Evolutionary conservation across 2,888 invertebrate species (phyloP), one percentile per base, ranked within the genome.

Genomic region (Rotaria magnacalcarata): DNA sequence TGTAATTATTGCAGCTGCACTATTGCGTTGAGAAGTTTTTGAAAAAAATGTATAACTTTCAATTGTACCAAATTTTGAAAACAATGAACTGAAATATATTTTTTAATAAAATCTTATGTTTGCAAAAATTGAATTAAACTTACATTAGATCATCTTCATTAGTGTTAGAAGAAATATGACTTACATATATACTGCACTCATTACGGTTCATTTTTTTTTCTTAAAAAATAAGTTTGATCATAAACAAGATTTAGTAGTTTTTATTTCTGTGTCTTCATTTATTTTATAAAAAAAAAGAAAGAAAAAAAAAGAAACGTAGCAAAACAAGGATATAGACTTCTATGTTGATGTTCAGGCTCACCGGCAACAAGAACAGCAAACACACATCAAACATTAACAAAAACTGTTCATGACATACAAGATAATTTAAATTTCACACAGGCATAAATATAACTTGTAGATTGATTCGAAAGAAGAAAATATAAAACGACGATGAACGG

Each of bases 331-430:
- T 8, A 41, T 8, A 67, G 19, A 67, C 34, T 67, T 67, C 34
- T 19, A 67, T 2, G 19, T 67, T 34, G 67, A 34, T 67, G 67
- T 41, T 67, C 67, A 41, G 16, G 34, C 34, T 67, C 67, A 67
- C 67, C 67, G 67, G 67, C 67, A 67, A 67, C 67, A 34, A 67
- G 67, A 67, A 67, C 67, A 67, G 5, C 67, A 67, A 67, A 67
- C 19, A 67, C 34, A 67, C 34, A 67, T 34, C 19, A 67, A 67
- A 34, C 67, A 67, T 34, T 67, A 67, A 67, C 67, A 67, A 67
- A 19, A 67, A 67, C 67, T 67, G 67, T 67, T 67, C 67, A 41
- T 16, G 24, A 24, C 24, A 0, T 24, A 24, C 6, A 54, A 54
- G 54, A 54, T 21, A 21, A 54, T 54, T 27, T 16, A 2, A 34